These are phyloP conservation scores for Eumacrocentrus americanus DNA, from an alignment of 2,888 invertebrate genomes.

Conservation along the genomic window DNA sequence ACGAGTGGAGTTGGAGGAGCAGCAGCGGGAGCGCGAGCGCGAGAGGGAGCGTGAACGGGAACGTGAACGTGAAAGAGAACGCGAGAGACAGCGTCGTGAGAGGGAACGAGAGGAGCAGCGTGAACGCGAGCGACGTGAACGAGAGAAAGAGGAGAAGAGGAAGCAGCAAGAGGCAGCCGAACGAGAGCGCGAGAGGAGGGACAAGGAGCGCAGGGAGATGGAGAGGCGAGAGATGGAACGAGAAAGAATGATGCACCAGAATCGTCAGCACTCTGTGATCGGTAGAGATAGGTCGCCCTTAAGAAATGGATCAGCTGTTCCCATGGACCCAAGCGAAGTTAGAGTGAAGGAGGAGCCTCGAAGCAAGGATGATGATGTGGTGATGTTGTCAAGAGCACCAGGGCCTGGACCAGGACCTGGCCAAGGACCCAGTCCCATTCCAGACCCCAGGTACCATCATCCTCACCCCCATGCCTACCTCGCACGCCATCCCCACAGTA, in stretches of 20 bases:
- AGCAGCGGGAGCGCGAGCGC: slow-evolving; percentile 62
- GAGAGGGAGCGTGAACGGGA: slow-evolving; percentile 69
- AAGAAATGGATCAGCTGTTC: slow-evolving; percentile 66
- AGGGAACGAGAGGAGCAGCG: slow-evolving; percentile 59
- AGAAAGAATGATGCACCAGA: slow-evolving; percentile 65
- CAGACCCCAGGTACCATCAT: slow-evolving; percentile 66
- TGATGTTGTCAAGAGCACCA: slow-evolving; percentile 60
- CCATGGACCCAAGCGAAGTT: slow-evolving; percentile 51
- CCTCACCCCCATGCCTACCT: slow-evolving; percentile 63
- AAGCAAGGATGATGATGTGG: slow-evolving; percentile 64
- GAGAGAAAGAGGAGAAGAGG: slow-evolving; percentile 61
- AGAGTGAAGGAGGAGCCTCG: slow-evolving; percentile 72
- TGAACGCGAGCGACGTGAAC: slow-evolving; percentile 62
- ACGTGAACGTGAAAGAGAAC: slow-evolving; percentile 69
- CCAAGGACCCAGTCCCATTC: slow-evolving; percentile 61
- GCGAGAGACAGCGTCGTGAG: slow-evolving; percentile 63
- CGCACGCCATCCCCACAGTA: slow-evolving; percentile 60
- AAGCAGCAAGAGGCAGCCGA: slow-evolving; percentile 55
- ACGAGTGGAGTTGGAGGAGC: slow-evolving; percentile 67
- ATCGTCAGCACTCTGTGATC: slow-evolving; percentile 52
- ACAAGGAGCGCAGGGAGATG: slow-evolving; percentile 65
- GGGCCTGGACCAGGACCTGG: slow-evolving; percentile 49
- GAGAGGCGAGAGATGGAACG: slow-evolving; percentile 67
- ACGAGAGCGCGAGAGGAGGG: slow-evolving; percentile 61
- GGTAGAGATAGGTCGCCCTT: slow-evolving; percentile 76